Percentiles rank a stretch among this genome's conserved stretches.
Evolutionary conservation across 2,888 invertebrate genomes (phyloP).

Genomic region (Leptopterna dolabrata): DNA sequence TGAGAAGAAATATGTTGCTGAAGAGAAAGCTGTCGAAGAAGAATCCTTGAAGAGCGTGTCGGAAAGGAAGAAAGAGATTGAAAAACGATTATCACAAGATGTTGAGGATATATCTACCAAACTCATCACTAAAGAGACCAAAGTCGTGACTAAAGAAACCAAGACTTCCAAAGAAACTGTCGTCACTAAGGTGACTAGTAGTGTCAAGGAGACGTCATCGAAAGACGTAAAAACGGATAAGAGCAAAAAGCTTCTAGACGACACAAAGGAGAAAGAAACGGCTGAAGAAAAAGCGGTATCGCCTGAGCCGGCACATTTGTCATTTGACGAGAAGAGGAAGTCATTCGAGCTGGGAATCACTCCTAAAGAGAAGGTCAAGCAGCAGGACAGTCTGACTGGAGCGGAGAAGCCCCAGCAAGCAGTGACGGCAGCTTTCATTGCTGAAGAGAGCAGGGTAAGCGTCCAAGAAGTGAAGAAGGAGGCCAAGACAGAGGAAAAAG

Average conservation of each 20-base stretch:
- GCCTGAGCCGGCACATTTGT: conserved; percentile 63
- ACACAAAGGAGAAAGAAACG: conserved; percentile 61
- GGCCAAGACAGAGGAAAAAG: conserved; percentile 24
- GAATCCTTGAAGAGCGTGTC: conserved; percentile 77
- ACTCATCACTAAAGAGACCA: conserved; percentile 55
- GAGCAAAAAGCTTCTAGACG: conserved; percentile 55
- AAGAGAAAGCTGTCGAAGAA: conserved; percentile 78
- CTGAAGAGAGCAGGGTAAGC: conserved; percentile 56
- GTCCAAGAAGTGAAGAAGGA: conserved; percentile 45
- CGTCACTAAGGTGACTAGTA: background rate
- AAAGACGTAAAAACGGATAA: conserved; percentile 41
- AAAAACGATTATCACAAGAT: conserved; percentile 59
- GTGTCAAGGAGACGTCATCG: background rate
- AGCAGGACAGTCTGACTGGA: conserved; percentile 40
- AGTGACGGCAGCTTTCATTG: background rate
- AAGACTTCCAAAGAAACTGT: conserved; percentile 24
- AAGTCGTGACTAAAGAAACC: conserved; percentile 48
- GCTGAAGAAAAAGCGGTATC: conserved; percentile 61
- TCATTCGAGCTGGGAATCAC: conserved; percentile 63
- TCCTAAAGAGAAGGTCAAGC: conserved; percentile 56
- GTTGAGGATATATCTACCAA: conserved; percentile 52
- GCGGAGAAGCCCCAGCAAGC: conserved; percentile 51
- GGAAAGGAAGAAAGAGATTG: conserved; percentile 72
- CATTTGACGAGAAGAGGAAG: conserved; percentile 63
- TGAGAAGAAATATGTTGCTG: conserved; percentile 82